Evolutionary conservation across 2,888 invertebrate species (phyloP).

Genomic region (Nomada ferruginata): DNA sequence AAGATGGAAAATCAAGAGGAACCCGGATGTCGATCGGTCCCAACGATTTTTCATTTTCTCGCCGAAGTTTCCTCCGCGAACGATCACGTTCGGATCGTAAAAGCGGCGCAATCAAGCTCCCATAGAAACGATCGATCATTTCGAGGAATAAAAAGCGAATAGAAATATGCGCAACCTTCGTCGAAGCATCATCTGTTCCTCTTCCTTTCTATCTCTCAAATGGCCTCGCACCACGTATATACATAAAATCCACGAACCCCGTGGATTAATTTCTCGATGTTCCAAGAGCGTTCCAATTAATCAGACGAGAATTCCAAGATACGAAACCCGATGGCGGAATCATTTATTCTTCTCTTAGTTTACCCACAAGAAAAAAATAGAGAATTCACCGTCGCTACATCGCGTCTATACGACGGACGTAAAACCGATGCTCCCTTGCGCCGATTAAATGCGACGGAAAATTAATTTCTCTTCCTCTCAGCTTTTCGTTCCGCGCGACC

Average conservation of each 20-base stretch:
- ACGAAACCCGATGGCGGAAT: not conserved
- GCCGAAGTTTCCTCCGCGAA: not conserved
- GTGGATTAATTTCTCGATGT: too few species aligned
- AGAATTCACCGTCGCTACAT: not conserved
- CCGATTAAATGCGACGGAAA: not conserved
- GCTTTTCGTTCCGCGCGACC: too few species aligned
- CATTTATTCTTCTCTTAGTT: too few species aligned
- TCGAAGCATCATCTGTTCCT: not conserved
- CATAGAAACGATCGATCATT: not conserved
- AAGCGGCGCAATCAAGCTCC: conserved; percentile 7
- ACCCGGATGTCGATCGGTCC: conserved; percentile 41
- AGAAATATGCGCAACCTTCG: not conserved
- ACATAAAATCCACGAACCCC: too few species aligned
- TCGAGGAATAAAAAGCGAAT: not conserved
- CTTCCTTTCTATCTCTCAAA: too few species aligned
- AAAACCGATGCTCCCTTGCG: too few species aligned
- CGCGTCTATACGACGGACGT: not conserved
- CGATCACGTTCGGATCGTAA: not conserved
- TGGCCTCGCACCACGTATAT: too few species aligned
- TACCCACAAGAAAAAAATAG: not conserved
- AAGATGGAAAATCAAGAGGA: conserved; percentile 57
- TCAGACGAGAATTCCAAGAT: not conserved
- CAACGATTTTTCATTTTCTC: conserved; percentile 36
- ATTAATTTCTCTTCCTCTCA: not conserved
- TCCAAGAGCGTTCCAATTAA: too few species aligned